Conservation (phyloP, 2,113 vertebrate species). For the Callospermophilus lateralis region DNA sequence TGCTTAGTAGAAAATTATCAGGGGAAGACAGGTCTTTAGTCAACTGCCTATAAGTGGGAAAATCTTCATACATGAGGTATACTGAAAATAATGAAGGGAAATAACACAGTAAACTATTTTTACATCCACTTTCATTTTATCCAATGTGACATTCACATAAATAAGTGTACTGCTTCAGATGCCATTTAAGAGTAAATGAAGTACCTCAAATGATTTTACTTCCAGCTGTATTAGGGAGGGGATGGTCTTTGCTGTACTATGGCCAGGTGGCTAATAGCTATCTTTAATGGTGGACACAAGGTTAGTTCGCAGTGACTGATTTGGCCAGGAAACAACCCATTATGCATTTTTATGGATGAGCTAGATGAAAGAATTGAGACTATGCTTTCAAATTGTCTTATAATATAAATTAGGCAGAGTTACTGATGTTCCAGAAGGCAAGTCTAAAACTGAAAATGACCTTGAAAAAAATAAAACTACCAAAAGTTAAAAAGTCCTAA, state of each 20-base stretch:
- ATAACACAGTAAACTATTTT: constrained; percentile 10
- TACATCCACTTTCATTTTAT: constrained; percentile 32
- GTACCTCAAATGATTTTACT: not conserved
- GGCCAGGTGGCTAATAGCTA: constrained; percentile 66
- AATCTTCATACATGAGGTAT: constrained; percentile 16
- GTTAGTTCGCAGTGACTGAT: constrained; percentile 64
- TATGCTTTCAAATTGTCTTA: constrained; percentile 57
- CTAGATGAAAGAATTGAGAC: constrained; percentile 52
- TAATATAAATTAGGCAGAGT: constrained; percentile 62
- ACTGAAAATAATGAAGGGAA: constrained; percentile 55
- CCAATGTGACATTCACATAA: constrained; percentile 57
- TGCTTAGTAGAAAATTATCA: constrained; percentile 31
- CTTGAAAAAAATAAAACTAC: constrained; percentile 68
- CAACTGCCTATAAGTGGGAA: not conserved
- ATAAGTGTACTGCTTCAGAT: constrained; percentile 53
- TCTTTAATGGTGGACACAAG: constrained; percentile 52
- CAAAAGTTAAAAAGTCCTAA: constrained; percentile 9
- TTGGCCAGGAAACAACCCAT: constrained; percentile 66
- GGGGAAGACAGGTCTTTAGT: not conserved
- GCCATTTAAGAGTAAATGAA: constrained; percentile 30
- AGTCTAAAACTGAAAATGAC: constrained; percentile 55
- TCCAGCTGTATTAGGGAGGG: not conserved
- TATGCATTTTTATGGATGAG: constrained; percentile 68
- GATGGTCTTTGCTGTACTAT: constrained; percentile 27
- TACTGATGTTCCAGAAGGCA: constrained; percentile 60